Evolutionary conservation across 2,888 invertebrate species (phyloP), one percentile per base, ranked within the genome.

Genomic region (Coecobrya sp.): DNA sequence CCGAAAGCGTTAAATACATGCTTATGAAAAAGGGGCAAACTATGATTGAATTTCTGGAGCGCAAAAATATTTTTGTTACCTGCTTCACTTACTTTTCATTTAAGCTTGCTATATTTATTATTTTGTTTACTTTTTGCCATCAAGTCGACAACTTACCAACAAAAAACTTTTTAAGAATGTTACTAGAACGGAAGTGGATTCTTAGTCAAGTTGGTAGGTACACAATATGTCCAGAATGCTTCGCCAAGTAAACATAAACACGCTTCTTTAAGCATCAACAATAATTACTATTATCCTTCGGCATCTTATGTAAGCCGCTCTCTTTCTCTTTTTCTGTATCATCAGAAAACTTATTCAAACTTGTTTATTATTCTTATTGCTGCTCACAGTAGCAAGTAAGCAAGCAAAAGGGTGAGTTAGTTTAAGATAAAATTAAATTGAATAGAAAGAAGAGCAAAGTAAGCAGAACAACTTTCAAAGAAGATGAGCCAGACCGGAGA

Each of bases 391-490:
- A 16, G 10, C 19, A n/a, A 27, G 27, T 2, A 19, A 59, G 59
- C 36, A 70, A 45, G 65, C 36, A 36, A n/a, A n/a, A 36, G 36
- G 70, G 1, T 36, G 70, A 30, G 70, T 8, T 13, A 5, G 70
- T 30, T 2, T n/a, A 36, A 36, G 70, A 81, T 81, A 81, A 81
- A 81, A 81, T 81, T 25, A 81, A 55, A 52, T 81, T 81, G 81
- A 81, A 55, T 55, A 30, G 52, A 16, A 5, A 36, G 16, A 79
- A 49, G 49, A 8, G 52, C 22, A 49, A 52, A 49, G 13, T 49
- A 45, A 49, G 49, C 55, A 55, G 59, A 81, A 81, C 52, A 73
- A 73, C 16, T 68, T 68, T 68, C 16, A 68, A 25, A 36, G 42
- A 19, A 36, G 36, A 36, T 36, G 36, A 36, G 36, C 7, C 59